Evolutionary conservation across 2,113 vertebrate species (phyloP).

Genomic region (Corydoras sp.): DNA sequence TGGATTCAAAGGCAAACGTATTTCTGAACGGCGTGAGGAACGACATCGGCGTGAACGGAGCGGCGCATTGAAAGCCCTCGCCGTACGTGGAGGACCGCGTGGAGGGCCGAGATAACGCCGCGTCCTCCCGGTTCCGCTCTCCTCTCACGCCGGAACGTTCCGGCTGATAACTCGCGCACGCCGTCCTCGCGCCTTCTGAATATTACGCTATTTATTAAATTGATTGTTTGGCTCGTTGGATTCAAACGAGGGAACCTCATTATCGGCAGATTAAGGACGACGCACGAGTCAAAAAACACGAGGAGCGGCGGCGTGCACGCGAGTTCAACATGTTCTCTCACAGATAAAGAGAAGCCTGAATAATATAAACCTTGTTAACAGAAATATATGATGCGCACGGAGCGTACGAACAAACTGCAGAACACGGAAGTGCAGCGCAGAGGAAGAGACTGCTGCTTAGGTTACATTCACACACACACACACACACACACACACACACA

Average conservation of each 20-base stretch:
- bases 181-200: neutral
- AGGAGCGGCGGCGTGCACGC: neutral
- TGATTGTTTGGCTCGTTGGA: neutral
- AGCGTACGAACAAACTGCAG: too few species aligned
- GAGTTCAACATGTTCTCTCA: too few species aligned
- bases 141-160: neutral
- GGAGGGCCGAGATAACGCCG: neutral
- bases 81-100: neutral
- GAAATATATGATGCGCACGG: too few species aligned
- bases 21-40: neutral
- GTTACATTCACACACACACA: constrained; percentile 2
- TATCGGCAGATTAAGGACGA: neutral
- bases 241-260: constrained; percentile 2
- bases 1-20: neutral
- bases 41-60: neutral
- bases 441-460: too few species aligned
- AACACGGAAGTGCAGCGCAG: too few species aligned
- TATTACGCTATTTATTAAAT: constrained; percentile 2
- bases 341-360: too few species aligned
- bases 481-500: constrained; percentile 3
- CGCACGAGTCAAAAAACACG: neutral
- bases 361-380: too few species aligned
- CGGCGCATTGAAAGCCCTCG: neutral
- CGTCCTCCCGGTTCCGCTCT: neutral
- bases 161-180: neutral